phyloP scores from a whole-genome alignment of 2,113 vertebrate species.

The Eulemur rufifrons region DNA sequence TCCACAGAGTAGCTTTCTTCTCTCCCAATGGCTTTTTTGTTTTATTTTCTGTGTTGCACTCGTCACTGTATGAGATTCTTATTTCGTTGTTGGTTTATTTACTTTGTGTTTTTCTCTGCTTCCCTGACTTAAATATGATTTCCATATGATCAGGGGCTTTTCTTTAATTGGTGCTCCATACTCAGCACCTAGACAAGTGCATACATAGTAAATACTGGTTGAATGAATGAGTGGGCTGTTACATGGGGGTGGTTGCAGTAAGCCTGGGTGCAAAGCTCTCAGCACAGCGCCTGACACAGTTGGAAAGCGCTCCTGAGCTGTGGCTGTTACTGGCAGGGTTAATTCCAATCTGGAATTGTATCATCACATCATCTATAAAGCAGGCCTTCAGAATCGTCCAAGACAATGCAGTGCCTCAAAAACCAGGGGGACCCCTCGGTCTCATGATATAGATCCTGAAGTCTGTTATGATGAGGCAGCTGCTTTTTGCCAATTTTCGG shows the following conservation, averaged over 20 bases:
- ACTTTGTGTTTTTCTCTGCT: neutral
- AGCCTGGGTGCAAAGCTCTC: neutral
- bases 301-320: neutral
- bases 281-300: neutral
- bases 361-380: neutral
- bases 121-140: neutral
- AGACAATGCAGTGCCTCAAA: conserved; percentile 3
- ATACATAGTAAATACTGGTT: neutral
- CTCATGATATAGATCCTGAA: conserved; percentile 24
- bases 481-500: conserved; percentile 45
- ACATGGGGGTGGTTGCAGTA: too few species aligned
- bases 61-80: neutral
- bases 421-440: neutral
- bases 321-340: neutral
- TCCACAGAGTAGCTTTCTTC: neutral
- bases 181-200: neutral
- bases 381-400: neutral
- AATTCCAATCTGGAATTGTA: neutral
- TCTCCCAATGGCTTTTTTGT: neutral
- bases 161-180: neutral
- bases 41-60: neutral
- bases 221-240: neutral
- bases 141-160: neutral
- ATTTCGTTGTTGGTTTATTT: neutral
- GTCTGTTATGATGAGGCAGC: neutral